phyloP scores from a whole-genome alignment of 2,797 vertebrate genomes.

The Cottoperca gobio region DNA sequence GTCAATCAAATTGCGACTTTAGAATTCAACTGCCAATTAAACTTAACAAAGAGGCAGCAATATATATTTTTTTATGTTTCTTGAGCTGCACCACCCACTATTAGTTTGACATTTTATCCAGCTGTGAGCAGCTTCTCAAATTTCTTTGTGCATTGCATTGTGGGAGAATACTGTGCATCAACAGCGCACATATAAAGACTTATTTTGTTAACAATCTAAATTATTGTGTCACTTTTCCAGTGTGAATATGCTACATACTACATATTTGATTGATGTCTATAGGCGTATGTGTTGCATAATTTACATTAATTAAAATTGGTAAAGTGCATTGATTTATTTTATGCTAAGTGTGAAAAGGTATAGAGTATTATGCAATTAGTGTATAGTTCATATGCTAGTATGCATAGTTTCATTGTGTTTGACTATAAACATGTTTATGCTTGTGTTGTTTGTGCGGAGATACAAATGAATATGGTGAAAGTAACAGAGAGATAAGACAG shows the following conservation, averaged over 20 bases:
- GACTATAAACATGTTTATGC: slow-evolving; percentile 36
- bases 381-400: not conserved
- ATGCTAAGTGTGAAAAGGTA: not conserved
- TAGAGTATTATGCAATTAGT: not conserved
- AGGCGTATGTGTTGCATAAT: not conserved
- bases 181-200: no score
- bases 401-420: slow-evolving; percentile 17
- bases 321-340: not conserved
- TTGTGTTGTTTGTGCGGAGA: slow-evolving; percentile 27
- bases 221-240: not conserved
- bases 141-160: slow-evolving; percentile 6
- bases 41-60: not conserved
- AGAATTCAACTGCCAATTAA: not conserved
- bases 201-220: not conserved
- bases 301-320: not conserved
- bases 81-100: not conserved
- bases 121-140: slow-evolving; percentile 6
- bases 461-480: slow-evolving; percentile 38
- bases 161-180: slow-evolving; percentile 1
- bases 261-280: not conserved
- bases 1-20: not conserved
- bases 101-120: slow-evolving; percentile 19
- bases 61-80: slow-evolving; percentile 4
- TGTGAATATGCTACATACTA: not conserved
- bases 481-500: slow-evolving; percentile 34